Evolutionary conservation across 2,888 invertebrate species (phyloP), one percentile per base, ranked within the genome.

Genomic region (Agelastica alni): DNA sequence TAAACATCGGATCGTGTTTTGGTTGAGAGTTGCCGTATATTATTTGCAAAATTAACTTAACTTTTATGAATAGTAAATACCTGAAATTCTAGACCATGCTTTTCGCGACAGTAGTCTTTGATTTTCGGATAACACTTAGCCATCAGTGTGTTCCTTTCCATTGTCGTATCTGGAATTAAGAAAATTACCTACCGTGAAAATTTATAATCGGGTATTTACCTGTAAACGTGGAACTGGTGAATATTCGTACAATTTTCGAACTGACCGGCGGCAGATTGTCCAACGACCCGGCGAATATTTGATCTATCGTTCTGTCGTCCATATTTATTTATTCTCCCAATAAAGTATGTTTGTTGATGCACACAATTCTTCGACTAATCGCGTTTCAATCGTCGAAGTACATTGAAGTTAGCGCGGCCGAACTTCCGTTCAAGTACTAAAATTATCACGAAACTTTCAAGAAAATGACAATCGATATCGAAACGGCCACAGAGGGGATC

Each of bases 201-300:
- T 28, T 56, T 31, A 14, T 16, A 28, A 36, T 7, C 14, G n/a
- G n/a, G n/a, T 18, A 41, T 64, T 77, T 79, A 95, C 96, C 97
- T 70, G 98, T 98, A 71, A 98, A 98, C 0, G 98, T 98, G 1
- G 97, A 98, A 72, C 96, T 96, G 57, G 96, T 97, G 75, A 98
- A 98, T 68, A 98, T 98, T 65, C 98, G 84, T 17, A 98, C 98
- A 71, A 98, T 96, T 82, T 96, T 97, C 32, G 97, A 97, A 78
- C 95, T 94, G 60, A 98, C 94, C 0, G 96, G 91, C 0, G 97
- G 97, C 64, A 98, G 79, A 43, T 88, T 86, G 74, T 92, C 90
- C 64, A 96, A 78, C 0, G 91, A 90, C 14, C 96, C 96, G 18
- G 86, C 84, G 79, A 96, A 96, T 70, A 96, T 95, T 48, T 90